A percentile compares a stretch with the other conserved stretches of the same genome.
These are phyloP conservation scores for Basileuterus tristriatus DNA, from an alignment of 2,797 vertebrate species.

Conservation along the genomic window DNA sequence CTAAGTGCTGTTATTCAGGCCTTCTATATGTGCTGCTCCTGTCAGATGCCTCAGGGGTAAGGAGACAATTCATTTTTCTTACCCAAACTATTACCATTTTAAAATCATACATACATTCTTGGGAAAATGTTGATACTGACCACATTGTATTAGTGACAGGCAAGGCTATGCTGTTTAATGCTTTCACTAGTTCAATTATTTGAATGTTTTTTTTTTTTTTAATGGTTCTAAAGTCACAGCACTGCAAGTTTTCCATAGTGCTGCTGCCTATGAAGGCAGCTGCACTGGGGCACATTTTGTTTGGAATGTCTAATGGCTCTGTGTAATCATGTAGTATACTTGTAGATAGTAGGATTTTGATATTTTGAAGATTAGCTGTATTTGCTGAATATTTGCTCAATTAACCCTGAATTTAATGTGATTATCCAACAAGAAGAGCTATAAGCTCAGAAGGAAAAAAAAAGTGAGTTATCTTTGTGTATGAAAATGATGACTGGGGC, in stretches of 20 bases:
- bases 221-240: not conserved
- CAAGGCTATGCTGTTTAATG: not conserved
- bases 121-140: not conserved
- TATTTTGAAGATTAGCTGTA: not conserved
- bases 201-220: not conserved
- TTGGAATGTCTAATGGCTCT: not conserved
- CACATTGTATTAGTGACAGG: not conserved
- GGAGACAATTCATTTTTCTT: slow-evolving; percentile 32
- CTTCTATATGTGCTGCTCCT: slow-evolving; percentile 98
- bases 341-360: not conserved
- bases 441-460: not conserved
- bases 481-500: not conserved
- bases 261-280: not conserved
- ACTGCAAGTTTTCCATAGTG: not conserved
- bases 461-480: not conserved
- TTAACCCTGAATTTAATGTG: not conserved
- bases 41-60: slow-evolving; percentile 97
- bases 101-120: not conserved
- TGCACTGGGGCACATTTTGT: not conserved
- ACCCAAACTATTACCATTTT: not conserved
- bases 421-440: not conserved
- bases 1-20: slow-evolving; percentile 98
- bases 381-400: not conserved
- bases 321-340: not conserved
- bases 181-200: not conserved